Evolutionary conservation across 2,888 invertebrate genomes (phyloP).

Genomic region (Apodemia zela): DNA sequence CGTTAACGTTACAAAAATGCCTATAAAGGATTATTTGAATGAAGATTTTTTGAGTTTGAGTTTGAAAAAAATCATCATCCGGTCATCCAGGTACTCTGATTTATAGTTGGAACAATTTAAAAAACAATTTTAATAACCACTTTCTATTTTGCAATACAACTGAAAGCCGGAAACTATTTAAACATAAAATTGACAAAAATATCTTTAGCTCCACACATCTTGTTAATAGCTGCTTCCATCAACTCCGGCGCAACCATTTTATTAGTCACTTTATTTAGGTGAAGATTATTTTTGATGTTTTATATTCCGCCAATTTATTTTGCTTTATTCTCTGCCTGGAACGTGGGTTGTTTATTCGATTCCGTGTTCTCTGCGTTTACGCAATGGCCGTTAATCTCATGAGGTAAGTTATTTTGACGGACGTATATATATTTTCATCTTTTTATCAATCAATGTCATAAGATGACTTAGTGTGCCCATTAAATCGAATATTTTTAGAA

Average conservation of each 20-base stretch:
- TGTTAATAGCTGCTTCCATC: conserved; percentile 16
- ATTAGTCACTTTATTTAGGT: conserved; percentile 17
- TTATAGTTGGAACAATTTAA: background rate
- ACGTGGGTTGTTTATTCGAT: conserved; percentile 16
- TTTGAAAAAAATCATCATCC: too few species aligned
- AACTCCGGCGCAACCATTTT: conserved; percentile 14
- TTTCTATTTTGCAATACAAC: conserved; percentile 10
- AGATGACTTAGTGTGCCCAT: background rate
- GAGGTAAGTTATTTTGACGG: conserved; percentile 14
- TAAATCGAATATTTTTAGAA: background rate
- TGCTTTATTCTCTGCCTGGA: conserved; percentile 16
- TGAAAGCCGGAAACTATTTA: conserved; percentile 6
- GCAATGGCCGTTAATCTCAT: conserved; percentile 1
- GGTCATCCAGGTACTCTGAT: too few species aligned
- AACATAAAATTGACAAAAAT: conserved; percentile 17
- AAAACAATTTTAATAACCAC: background rate
- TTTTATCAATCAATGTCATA: conserved; percentile 11
- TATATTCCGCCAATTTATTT: conserved; percentile 13
- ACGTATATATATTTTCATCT: background rate
- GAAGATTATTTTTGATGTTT: conserved; percentile 16
- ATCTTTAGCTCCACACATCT: conserved; percentile 10
- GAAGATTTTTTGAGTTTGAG: too few species aligned
- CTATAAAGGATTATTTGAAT: too few species aligned
- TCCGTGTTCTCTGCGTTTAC: conserved; percentile 7
- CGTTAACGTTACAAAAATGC: too few species aligned